These are phyloP conservation scores for Mythimna impura DNA, from an alignment of 2,888 invertebrate species.

Conservation along the genomic window DNA sequence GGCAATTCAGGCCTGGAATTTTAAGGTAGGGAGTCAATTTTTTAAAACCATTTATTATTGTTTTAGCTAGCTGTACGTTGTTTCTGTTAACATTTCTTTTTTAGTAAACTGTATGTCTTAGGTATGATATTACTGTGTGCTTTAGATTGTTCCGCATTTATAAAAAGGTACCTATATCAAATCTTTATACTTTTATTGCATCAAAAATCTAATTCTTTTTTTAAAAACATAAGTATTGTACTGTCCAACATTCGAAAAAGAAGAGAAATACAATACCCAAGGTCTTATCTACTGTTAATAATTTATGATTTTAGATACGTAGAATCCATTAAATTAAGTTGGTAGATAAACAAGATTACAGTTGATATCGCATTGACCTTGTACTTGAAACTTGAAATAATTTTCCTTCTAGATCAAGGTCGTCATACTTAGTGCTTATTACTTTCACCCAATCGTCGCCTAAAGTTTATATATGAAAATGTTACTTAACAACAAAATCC, in stretches of 20 bases:
- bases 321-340: neutral
- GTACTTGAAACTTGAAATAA: constrained; percentile 32
- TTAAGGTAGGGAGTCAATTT: neutral
- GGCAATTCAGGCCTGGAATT: constrained; percentile 84
- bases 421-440: neutral
- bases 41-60: neutral
- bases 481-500: neutral
- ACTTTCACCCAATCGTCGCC: too few relatives aligned
- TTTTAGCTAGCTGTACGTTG: neutral
- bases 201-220: neutral
- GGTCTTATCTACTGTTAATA: neutral
- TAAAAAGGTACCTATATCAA: neutral
- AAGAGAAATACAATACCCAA: neutral
- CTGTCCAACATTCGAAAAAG: too few relatives aligned
- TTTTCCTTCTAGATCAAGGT: constrained; percentile 24
- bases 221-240: neutral
- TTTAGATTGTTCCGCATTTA: neutral
- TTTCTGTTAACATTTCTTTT: neutral
- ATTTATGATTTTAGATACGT: neutral
- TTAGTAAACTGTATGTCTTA: neutral
- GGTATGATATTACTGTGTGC: neutral
- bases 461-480: neutral
- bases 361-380: constrained; percentile 23
- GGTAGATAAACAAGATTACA: constrained; percentile 12
- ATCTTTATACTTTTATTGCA: neutral